Conservation (phyloP, 2,888 invertebrate genomes). For the Drosophila emarginata region DNA sequence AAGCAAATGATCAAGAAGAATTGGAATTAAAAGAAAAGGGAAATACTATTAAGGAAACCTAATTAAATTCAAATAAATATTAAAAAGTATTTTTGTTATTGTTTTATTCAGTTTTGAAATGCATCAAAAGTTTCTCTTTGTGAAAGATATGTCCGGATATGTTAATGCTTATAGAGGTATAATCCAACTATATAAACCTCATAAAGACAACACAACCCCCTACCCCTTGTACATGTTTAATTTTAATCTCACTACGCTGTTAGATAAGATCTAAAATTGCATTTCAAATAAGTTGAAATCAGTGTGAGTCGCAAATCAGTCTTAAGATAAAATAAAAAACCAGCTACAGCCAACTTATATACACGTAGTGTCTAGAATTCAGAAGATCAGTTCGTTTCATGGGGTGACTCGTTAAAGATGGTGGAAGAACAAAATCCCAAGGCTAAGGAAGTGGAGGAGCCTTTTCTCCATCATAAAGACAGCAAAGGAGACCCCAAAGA, state of each 20-base stretch:
- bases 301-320: slow-evolving; percentile 1
- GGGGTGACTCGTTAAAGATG: not conserved
- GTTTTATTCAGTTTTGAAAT: not conserved
- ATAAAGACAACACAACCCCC: not conserved
- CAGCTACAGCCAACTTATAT: not conserved
- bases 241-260: slow-evolving; percentile 25
- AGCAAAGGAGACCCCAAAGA: not conserved
- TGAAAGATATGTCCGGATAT: not conserved
- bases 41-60: not conserved
- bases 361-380: not conserved
- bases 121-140: not conserved
- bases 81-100: not conserved
- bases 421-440: not conserved
- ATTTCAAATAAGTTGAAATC: slow-evolving; percentile 1
- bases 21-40: slow-evolving; percentile 23
- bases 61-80: not conserved
- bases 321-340: not conserved
- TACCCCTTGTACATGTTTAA: slow-evolving; percentile 6
- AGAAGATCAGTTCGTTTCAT: not conserved
- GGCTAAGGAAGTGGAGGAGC: not conserved
- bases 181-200: not conserved
- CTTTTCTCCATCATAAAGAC: not conserved
- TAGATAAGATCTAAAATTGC: slow-evolving; percentile 26
- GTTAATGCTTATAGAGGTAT: not conserved
- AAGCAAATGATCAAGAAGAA: not conserved